phyloP scores from a whole-genome alignment of 2,888 invertebrate species.

The Tanypteryx hageni region DNA sequence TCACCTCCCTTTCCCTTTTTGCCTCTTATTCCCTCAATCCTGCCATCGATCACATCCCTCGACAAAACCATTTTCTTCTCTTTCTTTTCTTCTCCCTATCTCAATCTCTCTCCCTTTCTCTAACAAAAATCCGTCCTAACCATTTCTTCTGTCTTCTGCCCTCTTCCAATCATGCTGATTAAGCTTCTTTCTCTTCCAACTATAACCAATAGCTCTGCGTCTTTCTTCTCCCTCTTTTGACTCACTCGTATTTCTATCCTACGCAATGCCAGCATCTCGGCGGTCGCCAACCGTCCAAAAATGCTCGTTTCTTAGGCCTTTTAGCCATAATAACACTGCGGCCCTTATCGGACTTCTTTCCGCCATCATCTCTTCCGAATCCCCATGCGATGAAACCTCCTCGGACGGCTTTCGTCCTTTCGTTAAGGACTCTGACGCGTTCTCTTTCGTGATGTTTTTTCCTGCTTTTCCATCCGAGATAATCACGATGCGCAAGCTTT shows the following conservation, averaged over 20 bases:
- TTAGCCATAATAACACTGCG: not conserved
- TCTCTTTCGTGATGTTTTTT: not conserved
- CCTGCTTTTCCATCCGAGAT: no score
- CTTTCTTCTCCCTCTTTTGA: not conserved
- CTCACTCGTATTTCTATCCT: not conserved
- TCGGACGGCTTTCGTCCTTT: not conserved
- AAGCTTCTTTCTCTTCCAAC: slow-evolving; percentile 43
- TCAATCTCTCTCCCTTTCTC: slow-evolving; percentile 38
- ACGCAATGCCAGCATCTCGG: not conserved
- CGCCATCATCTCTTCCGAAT: not conserved
- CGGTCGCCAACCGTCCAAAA: not conserved
- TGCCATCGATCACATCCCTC: not conserved
- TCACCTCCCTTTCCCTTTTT: not conserved
- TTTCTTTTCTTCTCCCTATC: not conserved
- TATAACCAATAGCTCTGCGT: no score
- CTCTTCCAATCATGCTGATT: slow-evolving; percentile 47
- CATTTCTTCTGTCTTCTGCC: slow-evolving; percentile 1
- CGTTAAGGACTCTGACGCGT: not conserved
- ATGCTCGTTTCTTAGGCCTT: not conserved
- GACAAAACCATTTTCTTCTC: not conserved
- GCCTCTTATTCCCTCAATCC: not conserved
- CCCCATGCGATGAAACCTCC: slow-evolving; percentile 1
- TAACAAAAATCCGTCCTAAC: not conserved
- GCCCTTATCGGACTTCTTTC: not conserved
- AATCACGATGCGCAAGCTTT: no score